Percentiles rank a stretch among this genome's conserved stretches.
Conservation (phyloP, 64 coral and sea anemone species). For the Dendrophyllia cribrosa region DNA sequence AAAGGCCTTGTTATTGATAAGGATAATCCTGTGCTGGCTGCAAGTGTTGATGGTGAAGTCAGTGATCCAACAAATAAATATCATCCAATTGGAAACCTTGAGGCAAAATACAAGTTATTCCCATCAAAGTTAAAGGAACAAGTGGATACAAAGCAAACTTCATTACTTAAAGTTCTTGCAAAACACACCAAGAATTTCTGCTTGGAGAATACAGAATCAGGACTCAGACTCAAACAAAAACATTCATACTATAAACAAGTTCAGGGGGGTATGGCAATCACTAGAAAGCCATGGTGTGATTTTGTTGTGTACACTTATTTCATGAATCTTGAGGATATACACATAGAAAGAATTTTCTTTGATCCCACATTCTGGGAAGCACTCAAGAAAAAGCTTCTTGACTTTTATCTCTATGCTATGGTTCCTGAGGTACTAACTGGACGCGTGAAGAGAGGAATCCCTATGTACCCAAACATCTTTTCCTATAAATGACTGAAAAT, state of each 20-base stretch:
- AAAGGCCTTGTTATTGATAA: slow-evolving; percentile 52
- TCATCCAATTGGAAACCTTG: slow-evolving; percentile 49
- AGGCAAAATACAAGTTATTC: slow-evolving; percentile 64
- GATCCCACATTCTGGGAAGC: slow-evolving; percentile 47
- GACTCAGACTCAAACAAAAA: slow-evolving; percentile 46
- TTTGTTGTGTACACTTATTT: slow-evolving; percentile 59
- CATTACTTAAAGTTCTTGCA: slow-evolving; percentile 21
- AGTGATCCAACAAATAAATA: slow-evolving; percentile 40
- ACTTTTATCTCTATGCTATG: slow-evolving; percentile 57
- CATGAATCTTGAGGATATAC: slow-evolving; percentile 20
- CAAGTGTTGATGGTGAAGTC: slow-evolving; percentile 76
- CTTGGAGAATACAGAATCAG: slow-evolving; percentile 41
- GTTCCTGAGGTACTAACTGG: slow-evolving; percentile 52
- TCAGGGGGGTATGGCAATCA: slow-evolving; percentile 58
- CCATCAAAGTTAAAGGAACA: slow-evolving; percentile 37
- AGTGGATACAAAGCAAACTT: neutral
- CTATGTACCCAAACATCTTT: slow-evolving; percentile 11
- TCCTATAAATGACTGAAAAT: slow-evolving; percentile 8
- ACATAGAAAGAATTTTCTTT: slow-evolving; percentile 56
- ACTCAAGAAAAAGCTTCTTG: slow-evolving; percentile 51
- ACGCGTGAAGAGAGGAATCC: slow-evolving; percentile 40
- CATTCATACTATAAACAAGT: slow-evolving; percentile 61
- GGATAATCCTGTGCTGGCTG: slow-evolving; percentile 39
- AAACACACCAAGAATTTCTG: slow-evolving; percentile 57
- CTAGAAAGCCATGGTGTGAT: slow-evolving; percentile 55